Evolutionary conservation across 2,797 vertebrate species (phyloP).

Genomic region (Etheostoma nigrum): DNA sequence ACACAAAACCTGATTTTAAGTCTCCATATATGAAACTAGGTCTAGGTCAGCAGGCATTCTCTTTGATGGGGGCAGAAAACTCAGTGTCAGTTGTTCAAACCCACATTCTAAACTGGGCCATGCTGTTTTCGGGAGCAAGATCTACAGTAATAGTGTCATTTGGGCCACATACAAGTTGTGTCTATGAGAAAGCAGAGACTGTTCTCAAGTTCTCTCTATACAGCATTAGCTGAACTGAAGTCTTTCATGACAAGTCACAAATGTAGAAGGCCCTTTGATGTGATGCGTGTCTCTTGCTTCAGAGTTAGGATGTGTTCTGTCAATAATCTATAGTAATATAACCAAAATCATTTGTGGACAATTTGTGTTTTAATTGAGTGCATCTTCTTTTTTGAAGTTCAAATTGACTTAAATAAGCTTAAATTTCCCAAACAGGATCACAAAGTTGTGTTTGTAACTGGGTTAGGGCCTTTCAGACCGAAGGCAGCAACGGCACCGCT

Average conservation of each 20-base stretch:
- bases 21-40: slow-evolving; percentile 35
- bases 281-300: slow-evolving; percentile 20
- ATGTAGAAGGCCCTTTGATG: slow-evolving; percentile 50
- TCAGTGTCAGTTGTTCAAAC: slow-evolving; percentile 54
- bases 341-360: slow-evolving; percentile 12
- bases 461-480: too few species aligned
- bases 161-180: slow-evolving; percentile 27
- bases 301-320: slow-evolving; percentile 19
- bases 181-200: slow-evolving; percentile 30
- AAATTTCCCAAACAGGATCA: background rate
- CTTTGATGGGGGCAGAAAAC: slow-evolving; percentile 47
- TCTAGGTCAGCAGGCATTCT: slow-evolving; percentile 58
- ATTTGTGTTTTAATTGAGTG: slow-evolving; percentile 25
- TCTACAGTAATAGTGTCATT: slow-evolving; percentile 43
- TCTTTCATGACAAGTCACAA: slow-evolving; percentile 20
- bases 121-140: slow-evolving; percentile 62
- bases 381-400: slow-evolving; percentile 8
- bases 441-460: too few species aligned
- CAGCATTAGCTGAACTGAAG: slow-evolving; percentile 24
- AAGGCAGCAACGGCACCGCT: too few species aligned
- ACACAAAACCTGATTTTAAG: slow-evolving; percentile 21
- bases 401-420: background rate
- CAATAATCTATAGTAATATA: slow-evolving; percentile 49
- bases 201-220: slow-evolving; percentile 23
- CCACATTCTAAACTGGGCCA: slow-evolving; percentile 64